Base-by-base conservation (phyloP, 2,888 invertebrate genomes). In the Eupithecia exiguata region DNA sequence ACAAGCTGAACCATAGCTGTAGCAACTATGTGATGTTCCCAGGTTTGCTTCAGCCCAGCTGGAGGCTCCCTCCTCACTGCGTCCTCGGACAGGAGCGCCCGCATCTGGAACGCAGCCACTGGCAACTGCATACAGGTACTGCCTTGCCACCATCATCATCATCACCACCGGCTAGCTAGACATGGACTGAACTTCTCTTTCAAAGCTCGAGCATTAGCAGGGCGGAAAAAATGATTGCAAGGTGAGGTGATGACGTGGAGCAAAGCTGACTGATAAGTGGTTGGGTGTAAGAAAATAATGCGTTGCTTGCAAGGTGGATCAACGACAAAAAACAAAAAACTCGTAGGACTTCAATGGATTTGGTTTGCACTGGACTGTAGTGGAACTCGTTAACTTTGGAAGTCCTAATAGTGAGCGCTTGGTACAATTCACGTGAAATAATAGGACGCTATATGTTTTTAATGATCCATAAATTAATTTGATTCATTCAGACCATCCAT, bases 41-140 rank as follows among this genome's bases (percentile, higher is more conserved):
- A 96, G 97, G 96, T 97, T 7, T 96, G 96, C 89, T 98, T 98
- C 91, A 97, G 97, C 89, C 97, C 97, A 1, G 96, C 96, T 62
- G 97, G 97, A 0, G 96, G 96, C 6, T 95, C 96, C 76, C 88
- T 98, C 21, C 91, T 98, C 79, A 97, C 97, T 0, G 97, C 97
- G 0, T 97, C 97, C 5, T 95, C 96, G 6, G 97, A 98, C 86
- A 95, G 96, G 76, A 97, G 97, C 14, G 96, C 97, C 0, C 94
- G 97, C 46, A 87, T 97, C 7, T 98, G 97, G 97, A 96, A 96
- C 82, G 89, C 95, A 0, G 94, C 93, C 62, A 95, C 95, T 9
- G 96, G 97, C 0, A 95, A 95, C 77, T 97, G 97, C 81, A 94
- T 96, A 40, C 97, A 97, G 92, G 95, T 95, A 61, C 1, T 58